Percentiles rank a stretch among this genome's conserved stretches.
These are phyloP conservation scores for Turnix velox DNA, from an alignment of 2,113 vertebrate genomes.

Conservation along the genomic window DNA sequence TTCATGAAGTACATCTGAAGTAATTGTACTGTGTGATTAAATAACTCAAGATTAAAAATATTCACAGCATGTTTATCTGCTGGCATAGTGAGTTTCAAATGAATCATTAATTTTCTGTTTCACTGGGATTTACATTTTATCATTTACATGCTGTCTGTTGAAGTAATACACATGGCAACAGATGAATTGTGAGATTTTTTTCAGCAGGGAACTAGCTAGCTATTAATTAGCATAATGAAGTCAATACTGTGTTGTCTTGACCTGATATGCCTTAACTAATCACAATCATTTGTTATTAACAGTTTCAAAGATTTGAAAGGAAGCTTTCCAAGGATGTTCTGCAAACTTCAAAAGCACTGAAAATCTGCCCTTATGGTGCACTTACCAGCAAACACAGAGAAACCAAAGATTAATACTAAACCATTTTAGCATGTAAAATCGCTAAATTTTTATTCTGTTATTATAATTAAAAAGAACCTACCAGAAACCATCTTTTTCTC, in stretches of 20 bases:
- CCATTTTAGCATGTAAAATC: background rate
- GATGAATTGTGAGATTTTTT: conserved; percentile 57
- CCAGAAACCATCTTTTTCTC: conserved; percentile 91
- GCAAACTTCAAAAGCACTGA: background rate
- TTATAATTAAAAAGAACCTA: conserved; percentile 67
- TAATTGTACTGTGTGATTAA: conserved; percentile 72
- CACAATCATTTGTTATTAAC: conserved; percentile 2
- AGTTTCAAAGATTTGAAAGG: background rate
- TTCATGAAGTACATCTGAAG: conserved; percentile 71
- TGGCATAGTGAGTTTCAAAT: conserved; percentile 58
- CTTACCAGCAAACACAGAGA: background rate
- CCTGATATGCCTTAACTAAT: conserved; percentile 61
- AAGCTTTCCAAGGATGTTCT: conserved; percentile 34
- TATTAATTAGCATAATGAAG: conserved; percentile 67
- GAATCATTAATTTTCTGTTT: conserved; percentile 74
- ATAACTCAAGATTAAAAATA: conserved; percentile 73
- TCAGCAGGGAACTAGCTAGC: conserved; percentile 39
- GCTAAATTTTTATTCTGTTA: background rate
- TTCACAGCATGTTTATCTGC: conserved; percentile 69
- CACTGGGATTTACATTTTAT: conserved; percentile 62
- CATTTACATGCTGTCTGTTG: conserved; percentile 63
- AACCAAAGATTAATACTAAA: background rate
- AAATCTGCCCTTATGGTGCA: background rate
- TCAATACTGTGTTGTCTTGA: conserved; percentile 45
- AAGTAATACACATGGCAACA: conserved; percentile 52